Percentiles rank a stretch among this genome's conserved stretches.
These are phyloP conservation scores for Melierax canorus DNA, from an alignment of 2,113 vertebrate species.

Conservation along the genomic window DNA sequence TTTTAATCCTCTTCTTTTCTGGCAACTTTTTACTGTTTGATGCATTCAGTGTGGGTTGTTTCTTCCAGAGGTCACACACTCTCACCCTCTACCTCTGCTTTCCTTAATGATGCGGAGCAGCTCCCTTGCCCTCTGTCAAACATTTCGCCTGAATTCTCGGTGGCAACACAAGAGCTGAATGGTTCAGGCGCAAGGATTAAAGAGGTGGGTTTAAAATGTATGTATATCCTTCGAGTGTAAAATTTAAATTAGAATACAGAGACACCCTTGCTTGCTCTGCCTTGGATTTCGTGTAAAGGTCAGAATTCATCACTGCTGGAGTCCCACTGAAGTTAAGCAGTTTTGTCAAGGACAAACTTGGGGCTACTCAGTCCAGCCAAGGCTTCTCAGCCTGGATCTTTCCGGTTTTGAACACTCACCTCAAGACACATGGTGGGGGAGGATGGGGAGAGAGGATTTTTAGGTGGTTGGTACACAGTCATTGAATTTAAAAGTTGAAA, in stretches of 20 bases:
- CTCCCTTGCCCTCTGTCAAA: neutral
- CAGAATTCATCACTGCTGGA: neutral
- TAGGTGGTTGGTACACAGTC: neutral
- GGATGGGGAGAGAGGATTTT: neutral
- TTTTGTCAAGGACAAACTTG: neutral
- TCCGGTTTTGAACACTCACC: neutral
- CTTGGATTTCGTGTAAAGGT: neutral
- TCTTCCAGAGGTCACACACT: neutral
- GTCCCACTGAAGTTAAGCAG: neutral
- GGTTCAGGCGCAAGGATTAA: constrained; percentile 20
- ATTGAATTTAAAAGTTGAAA: neutral
- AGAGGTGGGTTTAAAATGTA: neutral
- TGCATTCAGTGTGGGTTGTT: neutral
- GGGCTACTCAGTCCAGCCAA: neutral
- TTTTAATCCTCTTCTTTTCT: constrained; percentile 16
- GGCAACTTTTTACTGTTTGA: constrained; percentile 10
- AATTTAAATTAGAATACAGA: constrained; percentile 25
- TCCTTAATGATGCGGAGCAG: neutral
- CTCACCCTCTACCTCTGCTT: neutral
- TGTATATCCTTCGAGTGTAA: neutral
- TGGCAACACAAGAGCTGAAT: neutral
- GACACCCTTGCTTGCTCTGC: neutral
- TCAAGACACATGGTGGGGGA: neutral
- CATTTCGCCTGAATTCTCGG: neutral
- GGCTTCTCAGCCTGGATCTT: neutral